Percentiles rank a stretch among this genome's conserved stretches.
Evolutionary conservation across 2,113 vertebrate genomes (phyloP).

Genomic region (Thinocorus orbignyianus): DNA sequence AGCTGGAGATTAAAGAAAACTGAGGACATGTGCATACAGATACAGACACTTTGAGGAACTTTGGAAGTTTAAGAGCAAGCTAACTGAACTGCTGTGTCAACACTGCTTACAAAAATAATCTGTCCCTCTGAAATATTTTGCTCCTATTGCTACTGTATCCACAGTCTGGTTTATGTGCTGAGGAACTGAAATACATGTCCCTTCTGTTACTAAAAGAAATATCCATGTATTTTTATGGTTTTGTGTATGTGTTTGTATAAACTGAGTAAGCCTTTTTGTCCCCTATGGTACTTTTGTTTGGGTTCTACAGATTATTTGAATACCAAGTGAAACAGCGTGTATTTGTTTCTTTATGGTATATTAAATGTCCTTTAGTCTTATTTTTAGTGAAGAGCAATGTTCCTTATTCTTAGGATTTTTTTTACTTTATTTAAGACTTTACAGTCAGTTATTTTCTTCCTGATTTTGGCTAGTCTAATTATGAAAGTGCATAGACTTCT

Average conservation of each 20-base stretch:
- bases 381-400: not conserved
- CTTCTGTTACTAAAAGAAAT: not conserved
- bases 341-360: not conserved
- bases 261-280: not conserved
- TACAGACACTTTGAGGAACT: slow-evolving; percentile 11
- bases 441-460: not conserved
- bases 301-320: not conserved
- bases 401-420: not conserved
- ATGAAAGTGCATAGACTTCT: not conserved
- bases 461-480: not conserved
- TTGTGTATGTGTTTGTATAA: not conserved
- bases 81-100: slow-evolving; percentile 46
- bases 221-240: not conserved
- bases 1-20: slow-evolving; percentile 35
- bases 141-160: not conserved
- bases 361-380: not conserved
- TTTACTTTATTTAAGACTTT: not conserved
- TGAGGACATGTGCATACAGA: slow-evolving; percentile 11
- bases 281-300: not conserved
- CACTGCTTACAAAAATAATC: slow-evolving; percentile 16
- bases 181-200: not conserved
- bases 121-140: not conserved
- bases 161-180: not conserved
- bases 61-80: slow-evolving; percentile 22
- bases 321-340: not conserved